Evolutionary conservation across 2,888 invertebrate genomes (phyloP), one percentile per base, ranked within the genome.

Genomic region (Kuschelorhynchus macadamiae): DNA sequence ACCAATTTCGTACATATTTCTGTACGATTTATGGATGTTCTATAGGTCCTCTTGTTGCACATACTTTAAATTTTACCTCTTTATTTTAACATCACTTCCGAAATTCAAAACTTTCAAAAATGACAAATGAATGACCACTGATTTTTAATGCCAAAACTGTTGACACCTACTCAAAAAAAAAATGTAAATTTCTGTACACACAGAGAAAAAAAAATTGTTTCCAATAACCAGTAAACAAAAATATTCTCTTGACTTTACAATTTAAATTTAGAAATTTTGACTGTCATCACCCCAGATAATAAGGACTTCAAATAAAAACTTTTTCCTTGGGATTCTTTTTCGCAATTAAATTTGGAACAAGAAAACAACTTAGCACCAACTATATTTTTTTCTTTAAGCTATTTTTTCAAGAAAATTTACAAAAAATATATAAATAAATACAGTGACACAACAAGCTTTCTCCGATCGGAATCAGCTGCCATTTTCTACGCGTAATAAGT

Each of bases 1-100:
- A 80, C 84, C 83, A 81, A 82, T 77, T 80, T 82, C 83, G 80
- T 81, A 83, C 84, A 83, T 82, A 79, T 78, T 81, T 77, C 75
- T 72, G 79, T 77, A 76, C 78, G 77, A 76, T 72, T 74, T 66
- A 74, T 71, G 67, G 65, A 74, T 71, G 72, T 74, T 71, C 61
- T 73, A 50, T 67, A 71, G 74, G 75, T 76, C 74, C 73, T 72
- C 72, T 72, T 69, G 70, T 71, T 72, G 77, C 77, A 77, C 79
- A 80, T 79, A 76, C 76, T 79, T 78, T 55, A 64, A 60, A 67
- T 55, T 62, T 70, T 67, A 69, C 53, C 47, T 57, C 12, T 7
- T 68, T 60, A 47, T 61, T 60, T 68, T 46, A 60, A 49, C 69
- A 69, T 69, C 44, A 68, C 68, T 64, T n/a, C n/a, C 56, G 17